These are phyloP conservation scores for Leptatherina wallacei DNA, from an alignment of 2,797 vertebrate genomes.

Conservation along the genomic window DNA sequence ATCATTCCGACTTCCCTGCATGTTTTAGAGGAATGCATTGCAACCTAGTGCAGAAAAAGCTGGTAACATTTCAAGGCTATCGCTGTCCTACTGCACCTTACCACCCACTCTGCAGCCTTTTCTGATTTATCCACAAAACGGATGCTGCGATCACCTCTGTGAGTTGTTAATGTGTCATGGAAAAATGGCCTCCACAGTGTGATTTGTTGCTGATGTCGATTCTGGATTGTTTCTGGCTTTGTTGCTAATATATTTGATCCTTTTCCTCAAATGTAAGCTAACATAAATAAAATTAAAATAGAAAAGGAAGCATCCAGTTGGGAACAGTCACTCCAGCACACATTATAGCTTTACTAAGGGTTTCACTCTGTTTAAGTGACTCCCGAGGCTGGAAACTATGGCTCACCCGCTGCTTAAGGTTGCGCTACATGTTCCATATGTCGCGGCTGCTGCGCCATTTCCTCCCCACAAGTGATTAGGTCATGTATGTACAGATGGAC, in stretches of 20 bases:
- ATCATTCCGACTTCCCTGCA: conserved; percentile 3
- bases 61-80: conserved; percentile 29
- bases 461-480: conserved; percentile 52
- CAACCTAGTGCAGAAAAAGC: conserved; percentile 25
- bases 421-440: conserved; percentile 51
- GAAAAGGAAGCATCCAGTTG: conserved; percentile 21
- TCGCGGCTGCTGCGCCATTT: conserved; percentile 40
- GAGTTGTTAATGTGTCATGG: conserved; percentile 48
- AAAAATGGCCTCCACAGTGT: conserved; percentile 26
- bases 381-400: conserved; percentile 66
- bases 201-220: conserved; percentile 15
- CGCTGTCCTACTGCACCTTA: conserved; percentile 25
- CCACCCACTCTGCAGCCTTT: conserved; percentile 48
- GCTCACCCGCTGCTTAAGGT: conserved; percentile 48
- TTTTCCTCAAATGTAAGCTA: background rate
- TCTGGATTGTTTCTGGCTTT: conserved; percentile 26
- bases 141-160: conserved; percentile 24
- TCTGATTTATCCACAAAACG: conserved; percentile 8
- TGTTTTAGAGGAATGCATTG: conserved; percentile 32
- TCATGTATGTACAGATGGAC: conserved; percentile 37
- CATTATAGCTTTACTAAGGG: conserved; percentile 36
- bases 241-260: background rate
- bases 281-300: conserved; percentile 15
- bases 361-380: conserved; percentile 49
- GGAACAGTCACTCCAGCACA: conserved; percentile 16